Conservation (phyloP, 2,888 invertebrate species). For the Agrotis segetum region DNA sequence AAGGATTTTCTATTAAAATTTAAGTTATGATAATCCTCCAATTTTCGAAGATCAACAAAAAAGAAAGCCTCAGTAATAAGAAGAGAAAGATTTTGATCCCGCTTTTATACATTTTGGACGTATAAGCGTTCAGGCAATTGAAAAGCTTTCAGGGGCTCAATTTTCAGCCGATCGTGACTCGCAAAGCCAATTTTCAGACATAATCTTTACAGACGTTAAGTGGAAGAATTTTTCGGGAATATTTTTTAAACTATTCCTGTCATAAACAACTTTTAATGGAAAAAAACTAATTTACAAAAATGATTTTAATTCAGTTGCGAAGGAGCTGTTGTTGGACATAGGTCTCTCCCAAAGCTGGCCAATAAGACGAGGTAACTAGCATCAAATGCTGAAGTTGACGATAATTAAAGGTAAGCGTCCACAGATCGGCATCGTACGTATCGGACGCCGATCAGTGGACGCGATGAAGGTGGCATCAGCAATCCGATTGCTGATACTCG, state of each 20-base stretch:
- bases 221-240: not conserved
- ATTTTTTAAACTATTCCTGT: not conserved
- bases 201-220: slow-evolving; percentile 8
- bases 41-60: slow-evolving; percentile 10
- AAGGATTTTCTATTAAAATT: not conserved
- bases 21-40: slow-evolving; percentile 6
- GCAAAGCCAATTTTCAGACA: slow-evolving; percentile 31
- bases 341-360: too few relatives aligned
- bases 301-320: too few relatives aligned
- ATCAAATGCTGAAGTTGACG: too few relatives aligned
- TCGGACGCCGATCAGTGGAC: too few relatives aligned
- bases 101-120: slow-evolving; percentile 19
- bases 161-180: slow-evolving; percentile 37
- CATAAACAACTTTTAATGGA: not conserved
- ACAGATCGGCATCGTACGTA: too few relatives aligned
- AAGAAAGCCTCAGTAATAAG: not conserved
- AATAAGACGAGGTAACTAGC: too few relatives aligned
- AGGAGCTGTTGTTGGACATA: too few relatives aligned
- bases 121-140: slow-evolving; percentile 42
- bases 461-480: too few relatives aligned
- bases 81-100: slow-evolving; percentile 1
- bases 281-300: too few relatives aligned
- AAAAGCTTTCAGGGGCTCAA: slow-evolving; percentile 45
- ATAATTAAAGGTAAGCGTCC: too few relatives aligned
- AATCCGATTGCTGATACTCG: too few relatives aligned